Evolutionary conservation across 2,113 vertebrate species (phyloP), one percentile per base, ranked within the genome.

Genomic region (Irena cyanogastra): DNA sequence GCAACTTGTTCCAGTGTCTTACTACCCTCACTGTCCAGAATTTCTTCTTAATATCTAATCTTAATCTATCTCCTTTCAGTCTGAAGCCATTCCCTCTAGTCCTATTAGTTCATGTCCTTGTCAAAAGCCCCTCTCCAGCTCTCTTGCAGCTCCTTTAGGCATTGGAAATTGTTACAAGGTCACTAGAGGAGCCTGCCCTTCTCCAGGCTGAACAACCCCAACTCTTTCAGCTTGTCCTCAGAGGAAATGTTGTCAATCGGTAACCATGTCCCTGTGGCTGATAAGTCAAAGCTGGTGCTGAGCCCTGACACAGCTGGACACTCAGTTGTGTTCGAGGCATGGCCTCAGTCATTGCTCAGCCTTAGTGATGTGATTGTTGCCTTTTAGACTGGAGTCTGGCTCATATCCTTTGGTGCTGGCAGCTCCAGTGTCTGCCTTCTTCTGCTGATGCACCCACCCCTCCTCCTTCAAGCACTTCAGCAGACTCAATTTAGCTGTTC

Each of bases 261-360:
- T 50, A 50, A 7, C 26, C 37, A 13, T 11, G 9, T 52, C 10
- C 30, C 7, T 1, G 1, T 27, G 33, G 11, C 0, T 56, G 23
- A 14, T 41, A 65, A 42, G 9, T 24, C 15, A 61, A 35, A 72
- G n/a, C 18, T 54, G 19, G 18, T 76, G 23, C 21, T 72, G 63
- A 69, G 21, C 8, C 18, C 37, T 56, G 28, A 44, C 12, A 83
- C 14, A 52, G 22, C 6, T 56, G 18, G 31, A 49, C 10, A 10
- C 8, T 74, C 47, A 11, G 14, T 3, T 60, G 20, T 50, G 27
- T 54, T 61, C n/a, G 41, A n/a, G 42, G 9, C 22, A 64, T 0
- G 0, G 28, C 52, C 30, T 74, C 0, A 1, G 27, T 11, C 10
- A n/a, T 24, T 0, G 0, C 7, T 17, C 22, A 24, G 5, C 21